Evolutionary conservation across 2,888 invertebrate species (phyloP).

Genomic region (Ametastegia equiseti): DNA sequence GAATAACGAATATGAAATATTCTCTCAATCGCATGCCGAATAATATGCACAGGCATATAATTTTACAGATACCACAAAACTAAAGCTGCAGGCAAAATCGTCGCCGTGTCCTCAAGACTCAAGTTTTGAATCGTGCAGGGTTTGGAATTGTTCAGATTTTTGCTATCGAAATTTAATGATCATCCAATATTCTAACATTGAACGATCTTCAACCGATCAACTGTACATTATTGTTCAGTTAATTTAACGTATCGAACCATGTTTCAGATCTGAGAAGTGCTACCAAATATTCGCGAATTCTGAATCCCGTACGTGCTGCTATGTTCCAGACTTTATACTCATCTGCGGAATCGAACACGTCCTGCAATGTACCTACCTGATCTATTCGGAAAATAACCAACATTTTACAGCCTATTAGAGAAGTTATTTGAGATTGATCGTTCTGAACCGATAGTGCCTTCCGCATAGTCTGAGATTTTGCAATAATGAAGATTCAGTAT

Average conservation of each 20-base stretch:
- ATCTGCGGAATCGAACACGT: slow-evolving; percentile 1
- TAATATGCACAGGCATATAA: not conserved
- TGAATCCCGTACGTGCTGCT: not conserved
- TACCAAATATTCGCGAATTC: not conserved
- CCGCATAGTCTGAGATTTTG: too few species aligned
- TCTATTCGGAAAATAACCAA: not conserved
- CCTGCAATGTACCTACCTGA: not conserved
- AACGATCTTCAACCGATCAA: not conserved
- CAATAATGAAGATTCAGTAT: too few species aligned
- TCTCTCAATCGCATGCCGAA: not conserved
- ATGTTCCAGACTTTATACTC: not conserved
- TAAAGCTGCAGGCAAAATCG: not conserved
- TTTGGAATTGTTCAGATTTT: not conserved
- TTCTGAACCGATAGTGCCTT: too few species aligned
- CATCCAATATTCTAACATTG: not conserved
- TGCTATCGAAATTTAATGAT: not conserved
- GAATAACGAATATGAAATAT: not conserved
- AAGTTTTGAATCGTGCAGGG: not conserved
- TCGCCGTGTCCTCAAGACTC: not conserved
- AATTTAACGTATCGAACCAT: not conserved
- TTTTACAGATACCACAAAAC: not conserved
- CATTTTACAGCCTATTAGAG: not conserved
- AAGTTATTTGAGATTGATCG: not conserved
- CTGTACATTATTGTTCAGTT: not conserved
- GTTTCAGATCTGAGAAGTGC: not conserved